These are phyloP conservation scores for Hyphantria cunea DNA, from an alignment of 1,140 invertebrate genomes.

Conservation along the genomic window DNA sequence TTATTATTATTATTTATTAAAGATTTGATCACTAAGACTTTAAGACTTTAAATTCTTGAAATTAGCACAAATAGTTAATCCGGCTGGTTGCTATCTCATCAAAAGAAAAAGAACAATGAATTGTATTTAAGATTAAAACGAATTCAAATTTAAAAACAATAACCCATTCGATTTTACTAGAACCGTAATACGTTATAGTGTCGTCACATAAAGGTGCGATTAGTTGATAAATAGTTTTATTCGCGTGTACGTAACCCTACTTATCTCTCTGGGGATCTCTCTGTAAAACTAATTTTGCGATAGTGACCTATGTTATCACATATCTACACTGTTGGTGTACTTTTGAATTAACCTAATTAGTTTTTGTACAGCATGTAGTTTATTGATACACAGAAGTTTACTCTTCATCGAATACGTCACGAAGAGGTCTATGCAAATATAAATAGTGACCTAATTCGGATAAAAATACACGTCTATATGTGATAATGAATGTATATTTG, in stretches of 20 bases:
- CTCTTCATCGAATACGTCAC: conserved; percentile 8
- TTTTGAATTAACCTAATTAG: conserved; percentile 33
- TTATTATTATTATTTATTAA: no score
- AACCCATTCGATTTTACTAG: no score
- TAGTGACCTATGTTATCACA: background rate
- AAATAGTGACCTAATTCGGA: background rate
- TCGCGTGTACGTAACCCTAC: conserved; percentile 20
- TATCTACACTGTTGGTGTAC: conserved; percentile 9
- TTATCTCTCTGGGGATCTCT: conserved; percentile 11
- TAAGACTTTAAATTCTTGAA: no score
- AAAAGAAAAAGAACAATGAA: no score
- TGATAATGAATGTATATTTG: no score
- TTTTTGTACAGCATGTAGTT: conserved; percentile 5
- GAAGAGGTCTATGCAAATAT: background rate
- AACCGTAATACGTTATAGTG: background rate
- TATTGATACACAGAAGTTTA: conserved; percentile 7
- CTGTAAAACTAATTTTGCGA: conserved; percentile 37
- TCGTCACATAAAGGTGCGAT: conserved; percentile 15
- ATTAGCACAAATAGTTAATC: no score
- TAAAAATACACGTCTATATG: background rate
- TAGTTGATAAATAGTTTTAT: conserved; percentile 2
- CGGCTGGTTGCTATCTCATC: no score
- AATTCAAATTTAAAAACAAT: no score
- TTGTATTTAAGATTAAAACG: no score
- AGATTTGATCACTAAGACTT: no score